A percentile compares a stretch with the other conserved stretches of the same genome.
These are phyloP conservation scores for Nycteola revayana DNA, from an alignment of 2,888 invertebrate species.

Conservation along the genomic window DNA sequence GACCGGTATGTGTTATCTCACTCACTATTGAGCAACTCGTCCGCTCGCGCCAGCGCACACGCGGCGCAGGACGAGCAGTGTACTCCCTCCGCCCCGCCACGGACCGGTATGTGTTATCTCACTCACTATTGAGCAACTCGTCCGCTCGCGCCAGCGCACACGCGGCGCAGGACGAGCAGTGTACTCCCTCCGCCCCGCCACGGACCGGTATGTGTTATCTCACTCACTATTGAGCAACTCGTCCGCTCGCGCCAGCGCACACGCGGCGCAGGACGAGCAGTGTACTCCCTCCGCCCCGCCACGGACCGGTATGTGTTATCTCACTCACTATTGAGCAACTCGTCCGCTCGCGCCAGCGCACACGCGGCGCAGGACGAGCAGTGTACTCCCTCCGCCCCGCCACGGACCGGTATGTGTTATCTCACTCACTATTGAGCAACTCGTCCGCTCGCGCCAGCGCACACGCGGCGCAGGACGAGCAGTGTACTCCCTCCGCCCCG, in stretches of 20 bases:
- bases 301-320: constrained; percentile 58
- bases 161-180: constrained; percentile 19
- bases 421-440: no score
- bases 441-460: no score
- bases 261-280: constrained; percentile 14
- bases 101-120: no score
- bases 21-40: constrained; percentile 49
- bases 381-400: constrained; percentile 62
- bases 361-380: constrained; percentile 14
- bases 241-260: no score
- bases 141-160: no score
- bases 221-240: no score
- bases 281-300: constrained; percentile 64
- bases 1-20: no score
- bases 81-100: constrained; percentile 62
- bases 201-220: constrained; percentile 62
- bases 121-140: constrained; percentile 49
- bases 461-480: constrained; percentile 6
- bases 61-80: constrained; percentile 22
- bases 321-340: no score
- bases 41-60: no score
- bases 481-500: constrained; percentile 61
- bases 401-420: constrained; percentile 59
- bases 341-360: no score
- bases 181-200: constrained; percentile 62